A percentile compares a stretch with the other conserved stretches of the same genome.
These are phyloP conservation scores for Apotomis capreana DNA, from an alignment of 2,888 invertebrate species.

Conservation along the genomic window DNA sequence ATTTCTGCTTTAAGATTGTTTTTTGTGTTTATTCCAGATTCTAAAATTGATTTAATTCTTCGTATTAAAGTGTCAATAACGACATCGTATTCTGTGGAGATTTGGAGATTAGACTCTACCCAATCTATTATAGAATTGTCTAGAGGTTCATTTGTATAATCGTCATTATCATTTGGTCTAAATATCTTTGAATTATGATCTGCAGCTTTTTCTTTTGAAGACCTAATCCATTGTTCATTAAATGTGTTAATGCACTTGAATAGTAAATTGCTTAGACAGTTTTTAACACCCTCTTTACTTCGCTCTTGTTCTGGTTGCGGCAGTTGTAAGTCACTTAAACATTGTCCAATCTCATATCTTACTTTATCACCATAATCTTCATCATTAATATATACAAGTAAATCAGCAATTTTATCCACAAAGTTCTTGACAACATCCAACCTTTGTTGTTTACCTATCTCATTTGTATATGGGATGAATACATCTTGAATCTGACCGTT, in stretches of 20 bases:
- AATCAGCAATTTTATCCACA: slow-evolving; percentile 52
- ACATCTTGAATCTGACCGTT: slow-evolving; percentile 52
- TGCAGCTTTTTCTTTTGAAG: background rate
- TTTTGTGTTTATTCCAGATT: slow-evolving; percentile 47
- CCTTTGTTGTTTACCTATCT: slow-evolving; percentile 49
- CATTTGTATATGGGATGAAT: slow-evolving; percentile 51
- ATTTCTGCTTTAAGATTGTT: slow-evolving; percentile 53
- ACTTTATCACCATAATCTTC: slow-evolving; percentile 50
- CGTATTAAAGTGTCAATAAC: slow-evolving; percentile 42
- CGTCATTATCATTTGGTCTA: background rate
- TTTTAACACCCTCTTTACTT: slow-evolving; percentile 49
- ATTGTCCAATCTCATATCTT: slow-evolving; percentile 52
- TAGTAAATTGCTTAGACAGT: slow-evolving; percentile 52
- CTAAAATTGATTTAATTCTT: slow-evolving; percentile 42
- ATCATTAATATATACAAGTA: slow-evolving; percentile 44
- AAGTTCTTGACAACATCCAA: slow-evolving; percentile 53
- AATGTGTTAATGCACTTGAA: slow-evolving; percentile 50
- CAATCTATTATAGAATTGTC: slow-evolving; percentile 46
- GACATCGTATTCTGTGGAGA: slow-evolving; percentile 40
- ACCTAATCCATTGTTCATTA: slow-evolving; percentile 45
- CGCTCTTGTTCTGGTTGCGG: slow-evolving; percentile 52
- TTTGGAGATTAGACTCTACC: slow-evolving; percentile 45
- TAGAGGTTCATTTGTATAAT: background rate
- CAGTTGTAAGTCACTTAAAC: slow-evolving; percentile 54
- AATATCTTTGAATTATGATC: background rate